phyloP scores from a whole-genome alignment of 2,888 invertebrate genomes.

The Limnephilus marmoratus region DNA sequence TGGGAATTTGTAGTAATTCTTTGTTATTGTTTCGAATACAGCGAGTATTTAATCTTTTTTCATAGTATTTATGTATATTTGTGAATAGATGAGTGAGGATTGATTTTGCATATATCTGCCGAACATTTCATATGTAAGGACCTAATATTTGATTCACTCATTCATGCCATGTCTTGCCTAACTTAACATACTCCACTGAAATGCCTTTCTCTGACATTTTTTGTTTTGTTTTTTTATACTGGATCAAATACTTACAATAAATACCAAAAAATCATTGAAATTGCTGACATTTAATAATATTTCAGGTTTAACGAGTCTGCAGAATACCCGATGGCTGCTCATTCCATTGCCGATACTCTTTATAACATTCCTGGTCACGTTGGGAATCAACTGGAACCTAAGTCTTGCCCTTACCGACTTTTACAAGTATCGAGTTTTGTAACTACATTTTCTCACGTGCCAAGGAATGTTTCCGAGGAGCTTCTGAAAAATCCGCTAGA shows the following conservation, averaged over 20 bases:
- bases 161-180: too few relatives aligned
- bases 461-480: neutral
- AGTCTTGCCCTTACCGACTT: slow-evolving; percentile 89
- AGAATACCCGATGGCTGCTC: slow-evolving; percentile 90
- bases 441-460: slow-evolving; percentile 66
- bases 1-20: too few relatives aligned
- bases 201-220: neutral
- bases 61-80: too few relatives aligned
- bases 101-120: too few relatives aligned
- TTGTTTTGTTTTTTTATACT: neutral
- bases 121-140: too few relatives aligned
- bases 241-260: neutral
- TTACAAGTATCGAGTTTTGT: slow-evolving; percentile 88
- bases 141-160: too few relatives aligned
- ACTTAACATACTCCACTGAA: neutral
- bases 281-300: slow-evolving; percentile 14
- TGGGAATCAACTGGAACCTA: slow-evolving; percentile 90
- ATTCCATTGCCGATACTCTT: slow-evolving; percentile 89
- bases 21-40: too few relatives aligned
- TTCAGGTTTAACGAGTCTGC: slow-evolving; percentile 91
- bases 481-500: neutral
- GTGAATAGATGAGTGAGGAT: too few relatives aligned
- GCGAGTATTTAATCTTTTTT: too few relatives aligned
- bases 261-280: slow-evolving; percentile 8
- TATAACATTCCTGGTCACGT: slow-evolving; percentile 84